These are phyloP conservation scores for Cervus canadensis DNA, from an alignment of 2,113 vertebrate species.

Conservation along the genomic window DNA sequence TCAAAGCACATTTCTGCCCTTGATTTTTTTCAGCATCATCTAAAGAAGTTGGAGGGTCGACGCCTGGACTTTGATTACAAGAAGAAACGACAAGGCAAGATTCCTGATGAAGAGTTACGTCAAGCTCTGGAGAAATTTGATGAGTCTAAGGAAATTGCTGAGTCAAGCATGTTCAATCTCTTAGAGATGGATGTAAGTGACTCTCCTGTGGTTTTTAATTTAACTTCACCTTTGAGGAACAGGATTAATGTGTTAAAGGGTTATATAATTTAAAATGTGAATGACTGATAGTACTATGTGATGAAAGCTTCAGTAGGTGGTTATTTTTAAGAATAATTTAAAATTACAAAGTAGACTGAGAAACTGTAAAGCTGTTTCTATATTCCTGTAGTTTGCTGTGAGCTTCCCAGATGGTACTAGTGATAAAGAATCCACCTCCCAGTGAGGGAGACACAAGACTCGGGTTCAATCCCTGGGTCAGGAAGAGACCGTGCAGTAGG, in stretches of 20 bases:
- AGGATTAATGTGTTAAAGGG: neutral
- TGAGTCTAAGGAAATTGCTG: constrained; percentile 97
- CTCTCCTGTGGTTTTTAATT: constrained; percentile 19
- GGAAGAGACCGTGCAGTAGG: neutral
- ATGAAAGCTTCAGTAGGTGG: neutral
- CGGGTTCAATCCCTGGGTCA: neutral
- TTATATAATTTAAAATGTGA: neutral
- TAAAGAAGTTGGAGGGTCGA: constrained; percentile 97
- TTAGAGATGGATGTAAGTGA: constrained; percentile 97
- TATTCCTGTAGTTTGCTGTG: neutral
- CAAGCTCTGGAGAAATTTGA: constrained; percentile 98
- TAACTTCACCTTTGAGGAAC: neutral
- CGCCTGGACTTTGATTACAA: constrained; percentile 99
- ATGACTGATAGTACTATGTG: neutral
- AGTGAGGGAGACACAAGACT: neutral
- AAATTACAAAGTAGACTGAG: neutral
- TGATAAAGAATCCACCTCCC: neutral
- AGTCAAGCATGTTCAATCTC: constrained; percentile 99
- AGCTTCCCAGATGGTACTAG: neutral
- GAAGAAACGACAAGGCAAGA: constrained; percentile 97
- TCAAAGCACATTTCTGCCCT: neutral
- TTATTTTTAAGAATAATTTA: neutral
- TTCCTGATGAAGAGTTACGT: constrained; percentile 95
- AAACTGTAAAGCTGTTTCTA: neutral
- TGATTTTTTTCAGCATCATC: constrained; percentile 88